phyloP scores from a whole-genome alignment of 2,113 vertebrate species.

The Oceanodroma tethys region DNA sequence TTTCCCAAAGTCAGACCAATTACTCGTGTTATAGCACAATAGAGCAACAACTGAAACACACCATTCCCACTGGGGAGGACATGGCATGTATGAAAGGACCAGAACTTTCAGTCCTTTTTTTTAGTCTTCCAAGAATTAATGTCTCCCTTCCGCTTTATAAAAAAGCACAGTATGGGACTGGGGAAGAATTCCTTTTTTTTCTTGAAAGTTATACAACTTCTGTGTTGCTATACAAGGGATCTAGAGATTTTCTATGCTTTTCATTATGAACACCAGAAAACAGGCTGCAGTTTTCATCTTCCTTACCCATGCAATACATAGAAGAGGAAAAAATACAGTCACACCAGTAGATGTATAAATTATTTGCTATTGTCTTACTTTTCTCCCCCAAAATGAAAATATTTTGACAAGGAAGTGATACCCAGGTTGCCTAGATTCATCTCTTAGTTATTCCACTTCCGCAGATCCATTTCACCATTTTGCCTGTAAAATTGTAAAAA shows the following conservation, averaged over 20 bases:
- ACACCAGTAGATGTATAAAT: background rate
- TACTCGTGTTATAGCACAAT: background rate
- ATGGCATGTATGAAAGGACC: background rate
- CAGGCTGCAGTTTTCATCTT: background rate
- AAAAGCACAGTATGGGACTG: background rate
- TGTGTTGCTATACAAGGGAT: background rate
- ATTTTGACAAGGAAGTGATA: background rate
- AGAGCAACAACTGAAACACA: background rate
- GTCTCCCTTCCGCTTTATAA: background rate
- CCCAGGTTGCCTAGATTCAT: background rate
- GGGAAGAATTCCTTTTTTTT: background rate
- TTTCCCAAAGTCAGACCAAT: constrained; percentile 1
- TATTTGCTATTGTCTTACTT: background rate
- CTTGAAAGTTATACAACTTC: background rate
- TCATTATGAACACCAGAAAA: background rate
- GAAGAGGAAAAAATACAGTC: background rate
- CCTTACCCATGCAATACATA: background rate
- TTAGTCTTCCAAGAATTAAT: background rate
- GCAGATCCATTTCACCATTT: background rate
- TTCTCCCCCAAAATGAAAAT: background rate
- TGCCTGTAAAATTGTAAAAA: background rate
- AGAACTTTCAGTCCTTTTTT: background rate
- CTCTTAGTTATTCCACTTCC: background rate
- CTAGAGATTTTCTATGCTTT: background rate
- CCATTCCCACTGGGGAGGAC: background rate